Base-by-base conservation (phyloP, 2,797 vertebrate genomes). In the Glyptemys insculpta region DNA sequence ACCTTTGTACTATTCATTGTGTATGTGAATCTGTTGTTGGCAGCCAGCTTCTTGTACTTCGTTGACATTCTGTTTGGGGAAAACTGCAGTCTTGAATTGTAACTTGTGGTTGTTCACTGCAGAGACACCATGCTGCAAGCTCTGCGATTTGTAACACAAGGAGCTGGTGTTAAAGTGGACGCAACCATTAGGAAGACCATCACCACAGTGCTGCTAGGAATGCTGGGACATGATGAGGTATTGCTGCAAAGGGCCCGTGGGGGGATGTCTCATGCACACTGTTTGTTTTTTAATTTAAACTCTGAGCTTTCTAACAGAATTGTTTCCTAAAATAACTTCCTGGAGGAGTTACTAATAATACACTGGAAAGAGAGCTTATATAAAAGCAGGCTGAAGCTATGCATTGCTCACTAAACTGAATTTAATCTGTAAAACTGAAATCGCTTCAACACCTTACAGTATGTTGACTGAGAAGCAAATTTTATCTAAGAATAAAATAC, bases 211-310 rank as follows among this genome's bases (percentile, higher is more conserved):
- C 98, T 99, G 88, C 98, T 99, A 0, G 98, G 99, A 98, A 99
- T 99, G 99, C 98, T 99, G 98, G 99, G 99, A 98, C 99, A 99
- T 0, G 99, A 99, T 29, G 99, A 99, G 99, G 99, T 99, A 99
- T 1, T 54, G 62, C 86, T 81, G 23, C 65, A 18, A 47, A 14
- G 50, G 83, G 81, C 81, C 88, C 59, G 8, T 34, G 16, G 44
- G 79, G 79, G 44, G 23, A 81, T 47, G 5, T 25, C 79, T 79
- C 57, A n/a, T 92, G 47, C 68, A 62, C 72, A 9, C 56, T 78
- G 12, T 82, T 37, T n/a, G 59, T 5, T 91, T 31, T 81, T 82
- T 8, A 29, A 56, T 27, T 84, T 59, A 37, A 92, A 90, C 79
- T 53, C 25, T 59, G 49, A 89, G 68, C 53, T 92, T 92, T 82